A percentile compares a stretch with the other conserved stretches of the same genome.
phyloP scores from a whole-genome alignment of 2,888 invertebrate species.

The Tetranychus truncatus region DNA sequence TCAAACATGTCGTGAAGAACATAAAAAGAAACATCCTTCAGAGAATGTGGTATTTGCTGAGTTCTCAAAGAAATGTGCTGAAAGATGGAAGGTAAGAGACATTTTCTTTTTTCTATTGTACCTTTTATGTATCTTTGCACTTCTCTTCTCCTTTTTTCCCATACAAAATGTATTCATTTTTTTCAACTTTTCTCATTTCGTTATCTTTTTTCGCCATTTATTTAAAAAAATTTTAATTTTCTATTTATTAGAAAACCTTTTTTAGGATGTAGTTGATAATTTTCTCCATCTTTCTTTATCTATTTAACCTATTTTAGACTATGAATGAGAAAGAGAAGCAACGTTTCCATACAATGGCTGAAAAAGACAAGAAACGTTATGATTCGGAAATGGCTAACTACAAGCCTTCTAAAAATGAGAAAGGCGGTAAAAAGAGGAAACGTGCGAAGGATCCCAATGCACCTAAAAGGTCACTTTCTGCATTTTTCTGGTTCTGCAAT shows the following conservation, averaged over 20 bases:
- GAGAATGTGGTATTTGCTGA: constrained; percentile 95
- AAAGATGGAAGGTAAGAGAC: constrained; percentile 71
- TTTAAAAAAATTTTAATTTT: neutral
- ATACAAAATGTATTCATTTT: neutral
- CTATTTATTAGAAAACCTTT: neutral
- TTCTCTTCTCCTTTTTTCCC: constrained; percentile 3
- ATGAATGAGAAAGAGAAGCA: constrained; percentile 98
- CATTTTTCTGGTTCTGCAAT: constrained; percentile 98
- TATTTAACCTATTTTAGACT: constrained; percentile 41
- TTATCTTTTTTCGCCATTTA: neutral
- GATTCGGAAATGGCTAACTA: constrained; percentile 90
- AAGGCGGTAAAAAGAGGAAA: constrained; percentile 57
- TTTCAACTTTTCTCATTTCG: neutral
- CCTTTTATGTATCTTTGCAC: neutral
- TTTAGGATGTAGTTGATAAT: neutral
- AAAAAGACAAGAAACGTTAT: constrained; percentile 87
- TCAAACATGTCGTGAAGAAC: constrained; percentile 96
- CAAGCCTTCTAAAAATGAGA: constrained; percentile 68
- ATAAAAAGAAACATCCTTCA: constrained; percentile 97
- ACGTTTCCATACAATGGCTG: constrained; percentile 96
- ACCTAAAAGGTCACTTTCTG: constrained; percentile 95
- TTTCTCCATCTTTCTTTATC: constrained; percentile 22
- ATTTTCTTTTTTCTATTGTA: neutral
- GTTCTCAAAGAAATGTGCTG: constrained; percentile 95
- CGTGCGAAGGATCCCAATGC: constrained; percentile 93